Conservation (phyloP, 1,140 invertebrate genomes). For the Aplysia californica region DNA sequence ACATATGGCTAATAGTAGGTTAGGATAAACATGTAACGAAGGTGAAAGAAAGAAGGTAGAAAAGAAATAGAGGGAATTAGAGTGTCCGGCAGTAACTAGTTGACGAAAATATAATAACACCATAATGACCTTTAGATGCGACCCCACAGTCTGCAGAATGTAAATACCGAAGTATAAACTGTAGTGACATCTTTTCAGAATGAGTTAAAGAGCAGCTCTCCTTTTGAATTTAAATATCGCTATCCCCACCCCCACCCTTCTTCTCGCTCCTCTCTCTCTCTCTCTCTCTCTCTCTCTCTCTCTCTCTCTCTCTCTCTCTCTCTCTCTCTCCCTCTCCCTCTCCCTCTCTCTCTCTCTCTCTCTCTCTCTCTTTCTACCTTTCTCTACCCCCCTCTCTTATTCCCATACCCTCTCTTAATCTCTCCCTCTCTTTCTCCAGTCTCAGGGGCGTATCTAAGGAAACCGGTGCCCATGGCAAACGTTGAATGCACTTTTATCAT, state of each 20-base stretch:
- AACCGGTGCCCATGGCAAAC: background rate
- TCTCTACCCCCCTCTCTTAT: constrained; percentile 1
- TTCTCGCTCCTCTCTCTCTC: constrained; percentile 7
- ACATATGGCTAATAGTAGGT: too few species aligned
- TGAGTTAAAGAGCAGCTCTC: too few species aligned
- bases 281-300: constrained; percentile 21
- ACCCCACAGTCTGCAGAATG: too few species aligned
- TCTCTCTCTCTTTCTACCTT: constrained; percentile 18
- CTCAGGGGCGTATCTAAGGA: background rate
- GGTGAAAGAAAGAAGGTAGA: too few species aligned
- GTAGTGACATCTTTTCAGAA: too few species aligned
- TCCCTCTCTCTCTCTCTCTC: constrained; percentile 18
- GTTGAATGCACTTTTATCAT: background rate
- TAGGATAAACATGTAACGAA: too few species aligned
- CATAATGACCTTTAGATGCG: too few species aligned
- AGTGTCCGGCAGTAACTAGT: too few species aligned
- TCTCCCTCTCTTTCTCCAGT: background rate
- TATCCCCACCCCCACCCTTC: background rate
- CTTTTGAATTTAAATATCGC: too few species aligned
- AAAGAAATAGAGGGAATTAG: too few species aligned
- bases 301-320: constrained; percentile 13
- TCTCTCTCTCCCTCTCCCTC: background rate
- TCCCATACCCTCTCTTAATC: background rate
- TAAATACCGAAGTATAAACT: too few species aligned
- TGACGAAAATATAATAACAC: too few species aligned